Conservation (phyloP, 2,797 vertebrate species). For the Euphonia xanthogaster region DNA sequence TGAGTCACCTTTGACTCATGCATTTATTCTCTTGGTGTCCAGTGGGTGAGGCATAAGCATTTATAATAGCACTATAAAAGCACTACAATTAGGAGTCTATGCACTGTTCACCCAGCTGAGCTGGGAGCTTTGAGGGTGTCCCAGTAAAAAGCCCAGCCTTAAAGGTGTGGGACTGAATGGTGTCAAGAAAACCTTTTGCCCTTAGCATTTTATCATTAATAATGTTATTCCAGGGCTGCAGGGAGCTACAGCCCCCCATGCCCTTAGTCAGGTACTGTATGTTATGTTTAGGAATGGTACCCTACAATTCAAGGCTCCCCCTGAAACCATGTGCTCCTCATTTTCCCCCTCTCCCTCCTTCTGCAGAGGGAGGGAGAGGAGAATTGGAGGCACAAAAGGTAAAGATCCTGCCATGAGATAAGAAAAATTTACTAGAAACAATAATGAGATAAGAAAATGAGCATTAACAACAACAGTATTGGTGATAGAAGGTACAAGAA, state of each 20-base stretch:
- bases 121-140: not conserved
- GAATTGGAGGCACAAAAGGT: not conserved
- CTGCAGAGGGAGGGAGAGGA: not conserved
- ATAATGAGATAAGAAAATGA: not conserved
- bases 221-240: not conserved
- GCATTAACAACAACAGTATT: not conserved
- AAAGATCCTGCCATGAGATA: accelerated
- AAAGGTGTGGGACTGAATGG: not conserved
- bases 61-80: not conserved
- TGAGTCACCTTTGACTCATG: not conserved
- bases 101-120: not conserved
- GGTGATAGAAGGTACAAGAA: not conserved
- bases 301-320: not conserved
- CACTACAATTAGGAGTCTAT: not conserved
- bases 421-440: not conserved
- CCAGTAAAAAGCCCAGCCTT: not conserved
- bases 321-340: not conserved
- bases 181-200: not conserved
- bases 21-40: not conserved
- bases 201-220: not conserved
- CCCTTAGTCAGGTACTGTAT: not conserved
- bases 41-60: not conserved
- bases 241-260: not conserved
- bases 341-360: not conserved
- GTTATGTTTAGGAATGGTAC: not conserved